Base-by-base conservation (phyloP, 2,888 invertebrate genomes). In the Phragmatobia fuliginosa region DNA sequence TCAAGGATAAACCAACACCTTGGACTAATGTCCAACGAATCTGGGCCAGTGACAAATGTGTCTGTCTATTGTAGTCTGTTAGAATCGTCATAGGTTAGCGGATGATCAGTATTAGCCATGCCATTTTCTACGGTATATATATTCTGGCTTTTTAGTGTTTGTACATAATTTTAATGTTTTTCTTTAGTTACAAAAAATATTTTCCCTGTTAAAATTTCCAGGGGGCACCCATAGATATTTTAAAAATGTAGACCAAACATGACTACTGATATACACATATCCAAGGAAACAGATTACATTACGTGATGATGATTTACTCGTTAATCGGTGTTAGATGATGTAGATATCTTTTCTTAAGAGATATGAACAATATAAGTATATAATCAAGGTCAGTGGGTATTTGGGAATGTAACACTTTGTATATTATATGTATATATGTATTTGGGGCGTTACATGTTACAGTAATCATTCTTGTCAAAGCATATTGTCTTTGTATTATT, bases 401-500 rank as follows among this genome's bases (percentile, higher is more conserved):
- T 52, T 52, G 25, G 28, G 1, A 25, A 52, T 28, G 25, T 52
- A 52, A 52, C 28, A 25, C n/a, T 49, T 2, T n/a, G n/a, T 52
- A 28, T 10, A 25, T 52, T 25, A 25, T n/a, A n/a, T n/a, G n/a
- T n/a, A n/a, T n/a, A n/a, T n/a, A n/a, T n/a, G n/a, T n/a, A n/a
- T 5, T 6, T 25, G 52, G 52, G 2, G 14, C 14, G 28, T 28
- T 56, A 56, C 14, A n/a, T 49, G 45, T 56, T 28, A 52, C 16
- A 56, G 28, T 16, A 28, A 25, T 56, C 16, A 36, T 32, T 64
- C 63, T 59, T 36, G 32, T 65, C 66, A 41, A 79, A 80, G 36
- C 32, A 62, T 71, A 67, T 66, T 72, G 74, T 72, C 73, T 80
- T 81, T 82, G 81, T 82, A 77, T 81, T 84, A 82, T 83, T 83